Evolutionary conservation across 1,140 invertebrate genomes (phyloP).

Genomic region (Drosophila virilis): DNA sequence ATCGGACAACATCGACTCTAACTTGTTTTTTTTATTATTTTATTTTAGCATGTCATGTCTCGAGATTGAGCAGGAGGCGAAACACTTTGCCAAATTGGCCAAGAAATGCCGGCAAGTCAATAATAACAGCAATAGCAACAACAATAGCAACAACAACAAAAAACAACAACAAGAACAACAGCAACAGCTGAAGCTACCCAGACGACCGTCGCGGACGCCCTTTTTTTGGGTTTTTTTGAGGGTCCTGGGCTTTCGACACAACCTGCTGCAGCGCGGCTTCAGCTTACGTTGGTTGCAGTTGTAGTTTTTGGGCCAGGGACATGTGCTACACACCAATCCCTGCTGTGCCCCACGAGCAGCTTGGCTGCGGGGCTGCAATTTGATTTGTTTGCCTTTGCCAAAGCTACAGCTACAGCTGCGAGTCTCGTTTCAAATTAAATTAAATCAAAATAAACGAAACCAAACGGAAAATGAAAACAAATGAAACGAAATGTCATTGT

Average conservation of each 20-base stretch:
- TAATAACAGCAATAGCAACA: slow-evolving; percentile 40
- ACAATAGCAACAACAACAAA: slow-evolving; percentile 34
- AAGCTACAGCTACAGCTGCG: neutral
- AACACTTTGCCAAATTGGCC: slow-evolving; percentile 79
- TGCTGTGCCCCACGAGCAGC: neutral
- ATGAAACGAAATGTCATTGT: slow-evolving; percentile 36
- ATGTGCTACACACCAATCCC: neutral
- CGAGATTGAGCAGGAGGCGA: slow-evolving; percentile 37
- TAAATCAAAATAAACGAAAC: slow-evolving; percentile 69
- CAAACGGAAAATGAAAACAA: slow-evolving; percentile 36
- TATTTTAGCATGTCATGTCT: slow-evolving; percentile 50
- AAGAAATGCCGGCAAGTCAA: slow-evolving; percentile 59
- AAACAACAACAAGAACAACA: slow-evolving; percentile 48
- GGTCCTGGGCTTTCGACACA: too few relatives aligned
- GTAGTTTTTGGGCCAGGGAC: slow-evolving; percentile 27
- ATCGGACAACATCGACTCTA: too few relatives aligned
- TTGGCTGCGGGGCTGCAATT: slow-evolving; percentile 30
- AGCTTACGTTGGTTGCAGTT: slow-evolving; percentile 37
- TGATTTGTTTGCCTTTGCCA: slow-evolving; percentile 62
- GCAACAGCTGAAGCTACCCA: slow-evolving; percentile 19
- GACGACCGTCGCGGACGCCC: slow-evolving; percentile 35
- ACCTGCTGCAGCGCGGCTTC: neutral
- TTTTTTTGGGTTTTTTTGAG: slow-evolving; percentile 16
- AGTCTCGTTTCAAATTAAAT: slow-evolving; percentile 58
- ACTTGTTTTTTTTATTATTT: slow-evolving; percentile 6